Evolutionary conservation across 2,113 vertebrate genomes (phyloP), one percentile per base, ranked within the genome.

Genomic region (Neodon shergylaensis): DNA sequence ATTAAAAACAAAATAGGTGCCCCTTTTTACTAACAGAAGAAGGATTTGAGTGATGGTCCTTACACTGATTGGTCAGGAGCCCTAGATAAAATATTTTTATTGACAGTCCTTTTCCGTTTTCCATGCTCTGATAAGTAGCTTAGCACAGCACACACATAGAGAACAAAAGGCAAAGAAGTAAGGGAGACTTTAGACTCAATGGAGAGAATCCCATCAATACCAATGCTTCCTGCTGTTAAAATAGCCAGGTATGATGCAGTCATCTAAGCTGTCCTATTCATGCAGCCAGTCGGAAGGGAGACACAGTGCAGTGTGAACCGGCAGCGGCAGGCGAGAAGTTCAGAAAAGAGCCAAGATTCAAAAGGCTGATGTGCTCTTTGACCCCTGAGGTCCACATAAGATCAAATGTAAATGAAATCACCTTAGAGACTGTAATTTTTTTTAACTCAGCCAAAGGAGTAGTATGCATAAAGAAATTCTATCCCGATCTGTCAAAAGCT

Each of bases 381-480:
- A 96, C 90, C 98, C 84, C 79, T 86, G 96, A 97, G 83, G 96
- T 84, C 89, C 54, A 96, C 91, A 66, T 74, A 96, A 96, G 97
- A 97, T 94, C 97, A 98, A 97, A 98, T 98, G 97, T 96, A 98
- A 98, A 98, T 97, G 58, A 98, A 98, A 97, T 98, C 95, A 95
- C 97, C 97, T 97, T 96, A 96, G 93, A 96, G 79, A 90, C 96
- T 93, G 63, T 92, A 95, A 92, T 98, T 58, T 91, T 91, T 91
- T 98, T 98, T 98, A 97, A 98, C 96, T 97, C 95, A 97, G 97
- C 98, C 96, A 97, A 94, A 97, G 97, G 84, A 94, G 90, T 87
- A 94, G 96, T 97, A 96, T 98, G 96, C 58, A 68, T 96, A 96
- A 97, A 97, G 85, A 93, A 98, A 96, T 82, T 86, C 95, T 95